Conservation (phyloP, 2,888 invertebrate species). For the Ochropacha duplaris region DNA sequence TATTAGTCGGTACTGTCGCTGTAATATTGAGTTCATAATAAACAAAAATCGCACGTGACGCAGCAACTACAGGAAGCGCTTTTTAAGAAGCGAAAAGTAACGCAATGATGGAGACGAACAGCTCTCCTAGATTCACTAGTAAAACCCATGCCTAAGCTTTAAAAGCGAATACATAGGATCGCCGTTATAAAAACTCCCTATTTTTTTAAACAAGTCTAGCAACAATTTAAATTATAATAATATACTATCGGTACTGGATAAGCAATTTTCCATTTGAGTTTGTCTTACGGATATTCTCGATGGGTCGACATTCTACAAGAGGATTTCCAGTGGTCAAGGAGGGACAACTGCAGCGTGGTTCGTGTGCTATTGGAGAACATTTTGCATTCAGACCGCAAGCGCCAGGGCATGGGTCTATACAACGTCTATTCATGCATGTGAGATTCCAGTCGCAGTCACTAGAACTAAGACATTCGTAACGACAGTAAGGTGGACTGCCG, state of each 20-base stretch:
- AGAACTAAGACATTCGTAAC: conserved; percentile 88
- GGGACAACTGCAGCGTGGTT: conserved; percentile 87
- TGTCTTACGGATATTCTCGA: conserved; percentile 77
- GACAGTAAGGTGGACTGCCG: conserved; percentile 89
- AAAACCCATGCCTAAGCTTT: conserved; percentile 83
- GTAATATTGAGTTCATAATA: conserved; percentile 38
- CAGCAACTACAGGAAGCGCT: conserved; percentile 60
- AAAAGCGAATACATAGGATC: conserved; percentile 69
- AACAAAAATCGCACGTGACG: conserved; percentile 12
- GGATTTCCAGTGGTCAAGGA: conserved; percentile 88
- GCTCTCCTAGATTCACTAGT: conserved; percentile 68
- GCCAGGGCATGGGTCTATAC: conserved; percentile 89
- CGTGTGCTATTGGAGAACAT: conserved; percentile 87
- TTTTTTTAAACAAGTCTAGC: conserved; percentile 14
- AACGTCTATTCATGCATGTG: conserved; percentile 88
- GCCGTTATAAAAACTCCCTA: conserved; percentile 35
- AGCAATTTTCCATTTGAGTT: conserved; percentile 69
- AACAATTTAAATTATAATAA: conserved; percentile 9
- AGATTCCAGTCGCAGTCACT: conserved; percentile 87
- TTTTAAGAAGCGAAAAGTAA: conserved; percentile 34
- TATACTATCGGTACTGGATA: conserved; percentile 20
- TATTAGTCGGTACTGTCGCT: conserved; percentile 79
- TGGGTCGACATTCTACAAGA: conserved; percentile 85
- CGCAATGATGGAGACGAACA: conserved; percentile 26
- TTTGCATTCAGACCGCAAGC: conserved; percentile 88